These are phyloP conservation scores for Bombus cullumanus DNA, from an alignment of 1,140 invertebrate species.

Conservation along the genomic window DNA sequence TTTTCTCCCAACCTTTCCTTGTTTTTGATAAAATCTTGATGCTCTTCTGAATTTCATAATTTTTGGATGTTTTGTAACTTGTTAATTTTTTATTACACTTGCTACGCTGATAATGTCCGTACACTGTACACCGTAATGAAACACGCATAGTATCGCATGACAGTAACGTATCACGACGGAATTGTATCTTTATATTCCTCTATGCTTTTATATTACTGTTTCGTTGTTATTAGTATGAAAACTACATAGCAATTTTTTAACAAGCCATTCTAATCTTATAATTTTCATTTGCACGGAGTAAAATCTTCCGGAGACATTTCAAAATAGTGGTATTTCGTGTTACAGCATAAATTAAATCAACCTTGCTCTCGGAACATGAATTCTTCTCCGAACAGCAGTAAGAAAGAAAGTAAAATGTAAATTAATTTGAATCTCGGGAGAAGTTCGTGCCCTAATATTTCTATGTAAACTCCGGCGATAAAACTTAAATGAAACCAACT, in stretches of 20 bases:
- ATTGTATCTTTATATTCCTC: not conserved
- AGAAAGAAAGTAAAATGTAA: slow-evolving; percentile 37
- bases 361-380: slow-evolving; percentile 2
- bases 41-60: not conserved
- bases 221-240: not conserved
- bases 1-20: not conserved
- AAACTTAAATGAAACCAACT: slow-evolving; percentile 45
- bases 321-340: not conserved
- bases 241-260: not conserved
- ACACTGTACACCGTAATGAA: not conserved
- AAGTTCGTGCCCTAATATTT: slow-evolving; percentile 44
- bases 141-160: not conserved
- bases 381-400: not conserved
- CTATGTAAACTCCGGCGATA: slow-evolving; percentile 34
- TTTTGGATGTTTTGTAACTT: not conserved
- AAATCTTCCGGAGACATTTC: not conserved
- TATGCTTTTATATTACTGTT: not conserved
- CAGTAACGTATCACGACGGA: not conserved
- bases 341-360: slow-evolving; percentile 22
- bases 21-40: not conserved
- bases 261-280: not conserved
- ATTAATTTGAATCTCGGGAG: slow-evolving; percentile 32
- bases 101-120: no score
- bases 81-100: not conserved
- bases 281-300: no score